Evolutionary conservation across 2,113 vertebrate genomes (phyloP).

Genomic region (Ramphastos sulfuratus): DNA sequence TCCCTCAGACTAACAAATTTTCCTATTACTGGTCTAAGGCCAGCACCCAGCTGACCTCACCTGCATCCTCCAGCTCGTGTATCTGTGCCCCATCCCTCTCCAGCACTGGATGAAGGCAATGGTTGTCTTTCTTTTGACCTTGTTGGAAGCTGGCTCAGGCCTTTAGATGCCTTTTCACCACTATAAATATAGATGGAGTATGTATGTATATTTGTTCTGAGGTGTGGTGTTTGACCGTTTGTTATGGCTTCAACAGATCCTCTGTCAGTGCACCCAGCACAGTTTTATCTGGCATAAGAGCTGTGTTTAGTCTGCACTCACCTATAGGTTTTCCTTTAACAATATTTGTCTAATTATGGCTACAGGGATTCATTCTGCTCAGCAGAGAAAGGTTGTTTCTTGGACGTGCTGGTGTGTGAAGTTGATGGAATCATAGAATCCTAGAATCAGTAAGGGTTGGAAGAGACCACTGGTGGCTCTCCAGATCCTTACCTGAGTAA

Average conservation of each 20-base stretch:
- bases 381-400: not conserved
- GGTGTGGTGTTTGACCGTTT: not conserved
- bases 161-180: not conserved
- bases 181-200: not conserved
- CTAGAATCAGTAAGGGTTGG: too few relatives aligned
- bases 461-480: too few relatives aligned
- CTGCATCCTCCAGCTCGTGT: accelerated
- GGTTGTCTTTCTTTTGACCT: not conserved
- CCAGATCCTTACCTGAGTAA: too few relatives aligned
- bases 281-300: conserved; percentile 44
- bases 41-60: not conserved
- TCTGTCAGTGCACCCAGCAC: not conserved
- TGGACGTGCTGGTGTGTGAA: not conserved
- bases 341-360: conserved; percentile 1
- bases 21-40: not conserved
- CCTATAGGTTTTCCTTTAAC: conserved; percentile 24
- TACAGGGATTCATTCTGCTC: not conserved
- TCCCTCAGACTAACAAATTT: not conserved
- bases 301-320: conserved; percentile 43
- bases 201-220: conserved; percentile 23
- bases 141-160: not conserved
- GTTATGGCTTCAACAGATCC: conserved; percentile 29
- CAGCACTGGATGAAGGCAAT: not conserved
- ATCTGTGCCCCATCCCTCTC: not conserved
- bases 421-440: too few relatives aligned